Percentiles rank a stretch among this genome's conserved stretches.
These are phyloP conservation scores for Fundulus diaphanus DNA, from an alignment of 2,797 vertebrate species.

Conservation along the genomic window DNA sequence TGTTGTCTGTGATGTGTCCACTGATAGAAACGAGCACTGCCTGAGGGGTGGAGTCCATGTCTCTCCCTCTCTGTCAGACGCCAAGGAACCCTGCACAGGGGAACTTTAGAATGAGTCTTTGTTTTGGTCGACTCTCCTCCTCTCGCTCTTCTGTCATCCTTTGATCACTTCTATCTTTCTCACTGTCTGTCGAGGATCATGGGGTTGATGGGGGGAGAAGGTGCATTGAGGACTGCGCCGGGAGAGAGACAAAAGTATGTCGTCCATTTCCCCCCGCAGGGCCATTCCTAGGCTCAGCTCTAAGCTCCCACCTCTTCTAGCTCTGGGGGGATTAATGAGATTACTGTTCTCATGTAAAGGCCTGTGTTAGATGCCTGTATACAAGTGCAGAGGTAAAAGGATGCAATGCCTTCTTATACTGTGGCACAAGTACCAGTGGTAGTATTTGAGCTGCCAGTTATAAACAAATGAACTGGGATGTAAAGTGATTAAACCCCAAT, in stretches of 20 bases:
- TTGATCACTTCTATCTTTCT: conserved; percentile 77
- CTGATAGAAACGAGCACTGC: conserved; percentile 55
- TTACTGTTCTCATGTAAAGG: not conserved
- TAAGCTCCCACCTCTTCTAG: conserved; percentile 29
- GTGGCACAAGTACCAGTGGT: not conserved
- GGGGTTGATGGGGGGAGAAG: conserved; percentile 58
- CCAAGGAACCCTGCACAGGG: conserved; percentile 57
- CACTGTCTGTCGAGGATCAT: conserved; percentile 57
- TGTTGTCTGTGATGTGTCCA: conserved; percentile 66
- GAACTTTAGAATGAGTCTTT: conserved; percentile 79
- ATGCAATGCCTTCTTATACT: not conserved
- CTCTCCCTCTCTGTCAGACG: conserved; percentile 64
- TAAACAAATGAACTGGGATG: not conserved
- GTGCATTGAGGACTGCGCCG: conserved; percentile 42
- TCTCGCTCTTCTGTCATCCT: conserved; percentile 80
- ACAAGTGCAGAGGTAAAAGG: not conserved
- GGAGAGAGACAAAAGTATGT: conserved; percentile 65
- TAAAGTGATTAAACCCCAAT: not conserved
- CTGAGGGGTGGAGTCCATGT: conserved; percentile 71
- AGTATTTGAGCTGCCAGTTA: not conserved
- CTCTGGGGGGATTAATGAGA: conserved; percentile 52
- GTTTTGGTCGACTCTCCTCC: conserved; percentile 79
- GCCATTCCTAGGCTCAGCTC: conserved; percentile 43
- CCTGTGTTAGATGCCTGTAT: conserved; percentile 46
- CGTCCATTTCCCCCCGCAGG: conserved; percentile 48